Evolutionary conservation across 2,888 invertebrate species (phyloP), one percentile per base, ranked within the genome.

Genomic region (Lucinisca nassula): DNA sequence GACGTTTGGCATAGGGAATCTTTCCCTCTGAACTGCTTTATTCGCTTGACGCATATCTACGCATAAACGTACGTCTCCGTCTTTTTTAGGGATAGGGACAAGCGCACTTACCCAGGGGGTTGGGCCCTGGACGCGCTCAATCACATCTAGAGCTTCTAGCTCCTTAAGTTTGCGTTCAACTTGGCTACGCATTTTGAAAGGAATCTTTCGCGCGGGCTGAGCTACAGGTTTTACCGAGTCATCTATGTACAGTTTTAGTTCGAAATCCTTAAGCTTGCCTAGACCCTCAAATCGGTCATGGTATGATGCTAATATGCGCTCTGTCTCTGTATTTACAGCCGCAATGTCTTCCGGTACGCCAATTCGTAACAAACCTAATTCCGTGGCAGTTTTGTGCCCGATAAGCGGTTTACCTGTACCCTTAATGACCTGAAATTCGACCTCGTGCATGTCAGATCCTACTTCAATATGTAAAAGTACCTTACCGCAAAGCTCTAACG

Each of bases 1-100:
- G 17, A 83, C 80, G 14, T 85, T 87, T 30, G 87, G 83, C 51
- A 87, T 78, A 4, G 82, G 86, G 32, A 82, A 79, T n/a, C 83
- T 40, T 38, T 87, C 87, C 10, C 90, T n/a, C 8, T 75, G 67
- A 27, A 91, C 77, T 12, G 91, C 90, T 30, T 75, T 12, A 73
- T 91, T 91, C 1, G 91, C 87, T 37, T 38, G 51, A 12, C 89
- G 37, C 92, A 90, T 90, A 32, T 91, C 89, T 2, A 91, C 85
- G 61, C 90, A 90, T 0, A 92, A 8, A 32, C 91, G 27, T 14
- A 91, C 79, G 27, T 92, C 90, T 0, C 81, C 82, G 38, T 89
- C 61, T 1, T 75, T 61, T 32, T 91, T 92, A 10, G 83, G 85
- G 0, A 88, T 85, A 0, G 84, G 35, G 14, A 92, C 84, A 6